A percentile compares a stretch with the other conserved stretches of the same genome.
Evolutionary conservation across 2,888 invertebrate species (phyloP).

Genomic region (Oxycera nigricornis): DNA sequence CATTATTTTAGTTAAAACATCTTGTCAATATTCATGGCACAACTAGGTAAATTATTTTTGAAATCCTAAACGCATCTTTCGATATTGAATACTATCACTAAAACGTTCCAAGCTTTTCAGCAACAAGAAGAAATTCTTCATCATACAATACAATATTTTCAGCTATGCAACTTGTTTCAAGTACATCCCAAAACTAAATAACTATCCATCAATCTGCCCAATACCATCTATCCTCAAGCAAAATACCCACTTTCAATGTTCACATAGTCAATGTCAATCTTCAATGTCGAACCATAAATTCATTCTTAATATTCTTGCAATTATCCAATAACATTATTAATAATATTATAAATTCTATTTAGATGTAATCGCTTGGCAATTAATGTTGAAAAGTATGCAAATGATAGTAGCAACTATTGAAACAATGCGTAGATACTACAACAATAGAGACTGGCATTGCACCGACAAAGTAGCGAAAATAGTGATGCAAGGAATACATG

Average conservation of each 20-base stretch:
- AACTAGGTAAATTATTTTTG: no score
- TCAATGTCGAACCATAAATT: constrained; percentile 27
- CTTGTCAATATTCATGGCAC: no score
- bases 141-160: no score
- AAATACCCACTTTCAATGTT: not conserved
- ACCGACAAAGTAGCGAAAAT: constrained; percentile 5
- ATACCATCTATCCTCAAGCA: no score
- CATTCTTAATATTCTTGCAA: constrained; percentile 33
- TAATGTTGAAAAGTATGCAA: constrained; percentile 17
- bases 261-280: constrained; percentile 18
- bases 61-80: no score
- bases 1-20: no score
- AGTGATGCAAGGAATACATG: constrained; percentile 32
- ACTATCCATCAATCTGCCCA: no score
- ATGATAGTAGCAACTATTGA: not conserved
- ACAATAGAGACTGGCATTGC: constrained; percentile 15
- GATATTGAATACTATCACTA: no score
- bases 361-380: constrained; percentile 12
- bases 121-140: no score
- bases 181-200: no score
- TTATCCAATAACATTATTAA: constrained; percentile 34
- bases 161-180: no score
- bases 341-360: constrained; percentile 31
- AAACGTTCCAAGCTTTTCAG: no score
- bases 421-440: not conserved